Evolutionary conservation across 2,113 vertebrate genomes (phyloP).

Genomic region (Hyperoodon ampullatus): DNA sequence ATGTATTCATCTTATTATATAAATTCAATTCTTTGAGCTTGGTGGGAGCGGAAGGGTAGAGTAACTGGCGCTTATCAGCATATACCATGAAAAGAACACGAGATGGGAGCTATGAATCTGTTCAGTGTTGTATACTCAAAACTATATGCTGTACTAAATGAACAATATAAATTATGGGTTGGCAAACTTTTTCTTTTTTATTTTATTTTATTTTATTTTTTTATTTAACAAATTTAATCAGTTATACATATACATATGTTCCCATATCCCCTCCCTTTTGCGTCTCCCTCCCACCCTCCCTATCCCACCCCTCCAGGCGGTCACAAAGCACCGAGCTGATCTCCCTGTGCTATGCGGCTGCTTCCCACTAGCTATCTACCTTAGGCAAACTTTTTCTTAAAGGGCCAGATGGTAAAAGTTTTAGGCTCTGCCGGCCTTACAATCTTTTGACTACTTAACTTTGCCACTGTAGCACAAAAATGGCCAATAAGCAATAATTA

Average conservation of each 20-base stretch:
- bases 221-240: no score
- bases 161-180: background rate
- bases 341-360: no score
- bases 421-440: background rate
- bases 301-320: no score
- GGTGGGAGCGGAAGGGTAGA: background rate
- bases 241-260: no score
- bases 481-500: background rate
- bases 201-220: no score
- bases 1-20: background rate
- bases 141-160: background rate
- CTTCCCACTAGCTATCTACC: no score
- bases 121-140: background rate
- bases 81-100: background rate
- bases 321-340: no score
- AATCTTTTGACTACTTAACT: background rate
- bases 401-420: background rate
- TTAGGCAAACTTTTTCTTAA: background rate
- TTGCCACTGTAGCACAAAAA: background rate
- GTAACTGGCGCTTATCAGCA: background rate
- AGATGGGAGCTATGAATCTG: background rate
- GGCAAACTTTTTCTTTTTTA: background rate
- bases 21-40: slow-evolving; percentile 16
- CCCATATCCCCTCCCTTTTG: no score
- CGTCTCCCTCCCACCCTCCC: no score